phyloP scores from a whole-genome alignment of 2,888 invertebrate genomes.

The Cistogaster globosa region DNA sequence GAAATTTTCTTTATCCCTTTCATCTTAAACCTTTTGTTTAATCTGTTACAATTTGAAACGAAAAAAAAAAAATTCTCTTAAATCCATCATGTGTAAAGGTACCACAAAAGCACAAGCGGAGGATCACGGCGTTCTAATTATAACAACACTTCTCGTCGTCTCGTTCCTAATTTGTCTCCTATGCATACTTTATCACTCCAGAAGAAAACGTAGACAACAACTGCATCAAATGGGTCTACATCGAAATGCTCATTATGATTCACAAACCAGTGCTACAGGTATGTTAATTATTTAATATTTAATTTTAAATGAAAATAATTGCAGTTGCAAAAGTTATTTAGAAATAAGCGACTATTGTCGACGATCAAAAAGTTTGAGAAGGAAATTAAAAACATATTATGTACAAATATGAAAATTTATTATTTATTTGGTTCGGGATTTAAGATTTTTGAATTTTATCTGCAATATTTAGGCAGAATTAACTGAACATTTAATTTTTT shows the following conservation, averaged over 20 bases:
- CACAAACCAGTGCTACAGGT: slow-evolving; percentile 83
- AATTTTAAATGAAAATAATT: not conserved
- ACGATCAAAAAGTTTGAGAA: too few relatives aligned
- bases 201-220: slow-evolving; percentile 83
- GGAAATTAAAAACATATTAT: too few relatives aligned
- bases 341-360: too few relatives aligned
- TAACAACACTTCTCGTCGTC: slow-evolving; percentile 83
- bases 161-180: slow-evolving; percentile 84
- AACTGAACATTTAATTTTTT: too few relatives aligned
- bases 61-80: slow-evolving; percentile 42
- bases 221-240: slow-evolving; percentile 82
- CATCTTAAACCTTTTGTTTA: slow-evolving; percentile 13
- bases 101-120: slow-evolving; percentile 83
- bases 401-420: too few relatives aligned
- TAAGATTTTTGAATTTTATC: too few relatives aligned
- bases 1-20: slow-evolving; percentile 46
- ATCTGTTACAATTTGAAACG: slow-evolving; percentile 6
- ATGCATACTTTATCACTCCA: slow-evolving; percentile 84
- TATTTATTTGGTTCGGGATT: too few relatives aligned
- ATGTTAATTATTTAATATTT: slow-evolving; percentile 50
- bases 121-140: slow-evolving; percentile 84
- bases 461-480: too few relatives aligned
- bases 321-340: too few relatives aligned
- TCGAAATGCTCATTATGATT: slow-evolving; percentile 83
- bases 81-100: slow-evolving; percentile 76